phyloP scores from a whole-genome alignment of 2,113 vertebrate species.

The Sapajus apella region DNA sequence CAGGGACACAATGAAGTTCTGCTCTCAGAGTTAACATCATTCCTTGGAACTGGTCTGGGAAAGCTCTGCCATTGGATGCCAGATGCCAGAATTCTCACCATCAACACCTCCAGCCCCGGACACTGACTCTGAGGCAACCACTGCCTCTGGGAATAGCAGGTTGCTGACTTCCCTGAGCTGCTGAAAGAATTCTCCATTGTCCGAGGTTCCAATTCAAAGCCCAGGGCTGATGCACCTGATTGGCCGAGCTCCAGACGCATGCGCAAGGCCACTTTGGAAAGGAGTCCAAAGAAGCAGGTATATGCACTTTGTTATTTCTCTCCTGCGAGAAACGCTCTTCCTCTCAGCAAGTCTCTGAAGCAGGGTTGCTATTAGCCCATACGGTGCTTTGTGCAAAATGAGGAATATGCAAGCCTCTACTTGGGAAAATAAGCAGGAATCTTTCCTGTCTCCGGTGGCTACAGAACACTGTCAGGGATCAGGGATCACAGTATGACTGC shows the following conservation, averaged over 20 bases:
- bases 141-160: not conserved
- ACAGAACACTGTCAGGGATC: not conserved
- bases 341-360: not conserved
- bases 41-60: not conserved
- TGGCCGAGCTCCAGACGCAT: not conserved
- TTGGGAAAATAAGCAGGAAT: not conserved
- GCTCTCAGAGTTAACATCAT: not conserved
- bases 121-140: not conserved
- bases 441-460: not conserved
- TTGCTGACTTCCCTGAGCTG: not conserved
- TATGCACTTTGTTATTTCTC: not conserved
- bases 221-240: not conserved
- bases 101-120: not conserved
- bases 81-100: not conserved
- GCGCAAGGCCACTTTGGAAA: not conserved
- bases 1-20: not conserved
- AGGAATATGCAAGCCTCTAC: not conserved
- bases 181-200: not conserved
- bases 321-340: not conserved
- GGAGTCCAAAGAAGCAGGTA: not conserved
- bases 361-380: not conserved
- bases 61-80: not conserved
- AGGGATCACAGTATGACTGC: not conserved
- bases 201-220: not conserved
- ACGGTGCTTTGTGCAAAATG: not conserved